Base-by-base conservation (phyloP, 2,888 invertebrate species). In the Taenaris catops region DNA sequence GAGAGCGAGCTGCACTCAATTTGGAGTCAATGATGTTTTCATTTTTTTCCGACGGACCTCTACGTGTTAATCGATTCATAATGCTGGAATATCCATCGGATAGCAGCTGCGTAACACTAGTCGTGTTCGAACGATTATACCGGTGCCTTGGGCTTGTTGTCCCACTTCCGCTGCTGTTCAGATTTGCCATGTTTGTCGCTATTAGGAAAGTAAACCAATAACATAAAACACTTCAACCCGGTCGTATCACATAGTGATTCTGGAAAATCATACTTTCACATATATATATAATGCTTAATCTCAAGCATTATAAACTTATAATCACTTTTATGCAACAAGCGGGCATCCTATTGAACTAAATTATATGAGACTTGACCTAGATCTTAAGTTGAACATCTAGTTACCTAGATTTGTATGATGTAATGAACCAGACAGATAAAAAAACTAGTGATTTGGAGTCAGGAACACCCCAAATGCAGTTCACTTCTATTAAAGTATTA, bases 81-180 rank as follows among this genome's bases (percentile, higher is more conserved):
- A 96, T 89, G 78, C 91, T 96, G 60, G 94, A 93, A 78, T 95
- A 96, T 54, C 95, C 95, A 69, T 96, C 96, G 53, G 93, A 93
- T 54, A 96, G 86, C 58, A 96, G 86, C 76, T 96, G 96, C 48
- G 95, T 93, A 55, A 96, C 94, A 80, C 95, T 95, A 27, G 92
- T 89, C 40, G 93, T 93, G 31, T 95, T 94, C 46, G 91, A 88
- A 45, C 96, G 91, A 49, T 92, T 89, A 78, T 95, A 95, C 49
- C 94, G 91, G 63, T 89, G 90, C 50, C 92, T 89, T 44, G 68
- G 90, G 63, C 76, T 89, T 34, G 79, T 73, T 46, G 74, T 67
- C 41, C 64, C 70, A 55, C 65, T 71, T 52, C 71, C 71, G 54
- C 64, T 70, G 45, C 72, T 63, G 58, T 67, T 72, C 41, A 83